Percentiles rank a stretch among this genome's conserved stretches.
These are phyloP conservation scores for Pachymerium ferrugineum DNA, from an alignment of 2,888 invertebrate genomes.

Conservation along the genomic window DNA sequence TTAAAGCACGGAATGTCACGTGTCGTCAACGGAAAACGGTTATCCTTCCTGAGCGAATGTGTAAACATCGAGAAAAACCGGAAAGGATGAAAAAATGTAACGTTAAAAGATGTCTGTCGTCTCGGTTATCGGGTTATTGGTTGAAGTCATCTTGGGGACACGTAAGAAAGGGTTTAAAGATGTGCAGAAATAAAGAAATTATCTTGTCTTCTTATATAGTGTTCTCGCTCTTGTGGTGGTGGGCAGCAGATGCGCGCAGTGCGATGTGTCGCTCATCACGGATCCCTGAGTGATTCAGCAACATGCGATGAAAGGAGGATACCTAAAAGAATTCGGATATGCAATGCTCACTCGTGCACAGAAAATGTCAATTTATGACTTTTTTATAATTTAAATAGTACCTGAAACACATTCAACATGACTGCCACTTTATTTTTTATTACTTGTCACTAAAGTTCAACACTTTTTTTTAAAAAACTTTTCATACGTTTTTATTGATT, in stretches of 20 bases:
- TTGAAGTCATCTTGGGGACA: not conserved
- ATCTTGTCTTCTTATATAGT: not conserved
- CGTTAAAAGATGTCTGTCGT: not conserved
- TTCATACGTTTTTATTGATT: too few species aligned
- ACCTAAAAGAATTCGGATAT: not conserved
- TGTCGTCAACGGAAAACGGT: not conserved
- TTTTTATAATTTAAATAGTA: not conserved
- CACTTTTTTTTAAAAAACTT: too few species aligned
- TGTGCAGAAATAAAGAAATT: not conserved
- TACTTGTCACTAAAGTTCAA: too few species aligned
- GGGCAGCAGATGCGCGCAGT: constrained; percentile 20
- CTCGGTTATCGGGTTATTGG: not conserved
- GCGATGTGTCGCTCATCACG: constrained; percentile 25
- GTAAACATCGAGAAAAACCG: constrained; percentile 25
- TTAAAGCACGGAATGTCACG: not conserved
- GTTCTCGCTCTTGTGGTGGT: constrained; percentile 1
- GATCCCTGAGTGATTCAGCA: not conserved
- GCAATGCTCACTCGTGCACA: not conserved
- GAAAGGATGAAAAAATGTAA: not conserved
- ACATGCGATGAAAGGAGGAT: not conserved
- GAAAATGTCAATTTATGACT: not conserved
- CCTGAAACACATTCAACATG: not conserved
- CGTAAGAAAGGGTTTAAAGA: not conserved
- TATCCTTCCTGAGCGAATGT: constrained; percentile 16
- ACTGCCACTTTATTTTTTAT: not conserved